phyloP scores from a whole-genome alignment of 2,113 vertebrate species.

The mouse (Mus musculus) region DNA sequence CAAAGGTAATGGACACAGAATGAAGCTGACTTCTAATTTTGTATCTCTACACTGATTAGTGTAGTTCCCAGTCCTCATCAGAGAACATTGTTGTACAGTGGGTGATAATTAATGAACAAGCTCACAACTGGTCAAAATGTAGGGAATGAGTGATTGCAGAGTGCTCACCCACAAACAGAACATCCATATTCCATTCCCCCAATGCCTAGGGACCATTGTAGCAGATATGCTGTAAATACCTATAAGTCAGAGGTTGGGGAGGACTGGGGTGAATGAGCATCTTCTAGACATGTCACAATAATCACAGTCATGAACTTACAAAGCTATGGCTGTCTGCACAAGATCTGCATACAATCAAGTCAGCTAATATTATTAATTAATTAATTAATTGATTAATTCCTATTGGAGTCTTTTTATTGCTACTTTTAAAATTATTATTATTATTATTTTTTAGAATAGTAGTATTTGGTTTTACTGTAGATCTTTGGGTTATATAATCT shows the following conservation, averaged over 20 bases:
- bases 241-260: neutral
- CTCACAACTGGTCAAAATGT: neutral
- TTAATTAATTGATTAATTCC: no score
- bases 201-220: neutral
- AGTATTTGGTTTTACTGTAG: neutral
- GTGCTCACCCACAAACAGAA: neutral
- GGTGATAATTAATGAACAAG: neutral
- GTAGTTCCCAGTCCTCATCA: neutral
- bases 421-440: neutral
- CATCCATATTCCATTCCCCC: no score
- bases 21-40: neutral
- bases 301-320: neutral
- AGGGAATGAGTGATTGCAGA: no score
- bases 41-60: neutral
- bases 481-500: neutral
- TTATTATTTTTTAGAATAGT: neutral
- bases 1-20: neutral
- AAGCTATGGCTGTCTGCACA: neutral
- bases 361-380: neutral
- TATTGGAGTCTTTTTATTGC: neutral
- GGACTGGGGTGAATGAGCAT: neutral
- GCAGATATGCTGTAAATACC: neutral
- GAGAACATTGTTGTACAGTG: neutral
- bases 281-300: neutral
- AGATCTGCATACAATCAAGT: neutral